Conservation (phyloP, 2,113 vertebrate genomes). For the Cisticola juncidis region DNA sequence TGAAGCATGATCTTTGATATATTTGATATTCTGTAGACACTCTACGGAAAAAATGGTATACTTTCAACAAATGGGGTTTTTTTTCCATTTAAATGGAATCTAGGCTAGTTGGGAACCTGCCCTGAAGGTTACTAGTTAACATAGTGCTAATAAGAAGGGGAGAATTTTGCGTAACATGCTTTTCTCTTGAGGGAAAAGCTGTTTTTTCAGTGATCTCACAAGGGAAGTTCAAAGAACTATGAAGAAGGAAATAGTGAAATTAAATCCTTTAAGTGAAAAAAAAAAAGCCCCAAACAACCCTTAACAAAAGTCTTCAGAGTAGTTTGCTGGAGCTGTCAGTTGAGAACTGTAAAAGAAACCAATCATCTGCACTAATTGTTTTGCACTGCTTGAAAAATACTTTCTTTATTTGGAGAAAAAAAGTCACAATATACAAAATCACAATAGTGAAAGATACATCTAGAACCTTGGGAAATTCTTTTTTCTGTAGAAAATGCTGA, state of each 20-base stretch:
- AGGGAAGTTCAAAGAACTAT: background rate
- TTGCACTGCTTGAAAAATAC: background rate
- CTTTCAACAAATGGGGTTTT: background rate
- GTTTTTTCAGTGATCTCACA: background rate
- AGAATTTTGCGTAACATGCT: background rate
- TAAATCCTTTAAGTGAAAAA: background rate
- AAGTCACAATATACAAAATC: background rate
- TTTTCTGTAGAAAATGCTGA: background rate
- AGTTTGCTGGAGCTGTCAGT: background rate
- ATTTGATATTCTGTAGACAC: background rate
- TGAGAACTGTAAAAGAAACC: background rate
- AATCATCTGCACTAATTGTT: background rate
- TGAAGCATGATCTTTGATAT: background rate
- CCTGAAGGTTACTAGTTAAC: background rate
- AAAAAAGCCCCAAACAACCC: background rate
- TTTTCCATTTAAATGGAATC: background rate
- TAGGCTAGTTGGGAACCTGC: background rate
- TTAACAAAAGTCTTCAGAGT: background rate
- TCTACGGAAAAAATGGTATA: background rate
- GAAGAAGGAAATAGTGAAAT: background rate
- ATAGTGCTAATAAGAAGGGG: background rate
- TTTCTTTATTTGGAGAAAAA: background rate
- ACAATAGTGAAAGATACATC: background rate
- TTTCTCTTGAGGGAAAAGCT: background rate
- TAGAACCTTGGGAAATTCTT: background rate